phyloP scores from a whole-genome alignment of 2,888 invertebrate genomes.

The Suillia variegata region DNA sequence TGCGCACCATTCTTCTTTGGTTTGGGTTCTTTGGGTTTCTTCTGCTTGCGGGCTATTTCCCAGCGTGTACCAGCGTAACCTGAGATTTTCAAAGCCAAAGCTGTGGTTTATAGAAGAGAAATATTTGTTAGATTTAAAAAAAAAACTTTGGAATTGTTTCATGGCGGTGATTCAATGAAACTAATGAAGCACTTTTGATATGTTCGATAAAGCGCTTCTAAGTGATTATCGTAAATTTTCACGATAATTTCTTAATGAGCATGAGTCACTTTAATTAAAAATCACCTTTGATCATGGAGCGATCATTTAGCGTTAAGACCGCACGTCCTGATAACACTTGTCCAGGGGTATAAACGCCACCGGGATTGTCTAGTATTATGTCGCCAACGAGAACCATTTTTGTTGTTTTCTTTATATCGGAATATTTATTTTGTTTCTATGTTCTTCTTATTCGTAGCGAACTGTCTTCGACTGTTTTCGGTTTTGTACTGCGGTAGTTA shows the following conservation, averaged over 20 bases:
- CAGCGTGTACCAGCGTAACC: slow-evolving; percentile 49
- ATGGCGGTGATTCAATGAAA: slow-evolving; percentile 6
- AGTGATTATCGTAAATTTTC: too few species aligned
- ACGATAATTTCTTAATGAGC: too few species aligned
- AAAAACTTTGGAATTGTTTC: slow-evolving; percentile 4
- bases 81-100: slow-evolving; percentile 43
- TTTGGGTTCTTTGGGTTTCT: slow-evolving; percentile 10
- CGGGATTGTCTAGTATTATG: slow-evolving; percentile 40
- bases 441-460: too few species aligned
- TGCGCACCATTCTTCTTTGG: background rate
- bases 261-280: background rate
- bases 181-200: slow-evolving; percentile 4
- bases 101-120: slow-evolving; percentile 30
- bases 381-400: slow-evolving; percentile 38
- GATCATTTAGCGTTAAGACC: slow-evolving; percentile 32
- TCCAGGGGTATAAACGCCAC: slow-evolving; percentile 42
- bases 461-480: background rate
- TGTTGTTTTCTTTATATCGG: too few species aligned
- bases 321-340: slow-evolving; percentile 44
- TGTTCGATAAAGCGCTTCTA: too few species aligned
- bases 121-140: background rate
- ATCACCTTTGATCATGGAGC: slow-evolving; percentile 47
- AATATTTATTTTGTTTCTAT: too few species aligned
- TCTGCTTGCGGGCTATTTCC: slow-evolving; percentile 35
- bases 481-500: background rate